Base-by-base conservation (phyloP, 2,888 invertebrate genomes). In the Aethes cnicana region DNA sequence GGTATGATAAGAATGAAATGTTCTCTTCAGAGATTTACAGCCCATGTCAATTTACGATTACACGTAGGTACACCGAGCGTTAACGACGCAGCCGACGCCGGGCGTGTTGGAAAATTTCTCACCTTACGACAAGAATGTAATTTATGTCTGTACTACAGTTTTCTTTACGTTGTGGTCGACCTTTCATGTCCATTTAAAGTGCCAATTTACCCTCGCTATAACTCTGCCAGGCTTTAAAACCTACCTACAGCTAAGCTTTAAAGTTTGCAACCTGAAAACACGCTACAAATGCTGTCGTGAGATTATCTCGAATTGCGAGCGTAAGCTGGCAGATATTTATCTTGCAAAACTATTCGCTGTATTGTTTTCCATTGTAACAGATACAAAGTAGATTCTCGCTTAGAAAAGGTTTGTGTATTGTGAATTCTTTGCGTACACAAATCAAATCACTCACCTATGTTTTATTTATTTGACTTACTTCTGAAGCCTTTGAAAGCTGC, bases 401-500 rank as follows among this genome's bases (percentile, higher is more conserved):
- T 28, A 11, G n/a, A 28, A 30, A 20, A 36, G 26, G 21, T 32
- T 54, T 36, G 49, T 41, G 37, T 23, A 11, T 39, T 17, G 5
- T 14, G 9, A 23, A 23, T 37, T 30, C 25, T 54, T 39, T 42
- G 50, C 32, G 16, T 18, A 33, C 32, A 42, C 18, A 48, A 46
- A 44, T 46, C 18, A 48, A 46, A 44, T 46, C 35, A 60, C 58
- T 49, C 43, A 42, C 47, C 43, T 54, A 36, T 53, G 46, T 55
- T 52, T 57, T 60, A 59, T 63, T 60, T 61, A 57, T 58, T 48
- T 47, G 14, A 54, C 56, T 59, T 58, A 49, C 52, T 56, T 43
- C 32, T 56, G 63, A 58, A 18, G 53, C 53, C 56, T 61, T 64
- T 65, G 55, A 63, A 43, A 55, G 55, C 44, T 46, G 55, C 55